Conservation (phyloP, 1,140 invertebrate species). For the Luehdorfia chinensis region DNA sequence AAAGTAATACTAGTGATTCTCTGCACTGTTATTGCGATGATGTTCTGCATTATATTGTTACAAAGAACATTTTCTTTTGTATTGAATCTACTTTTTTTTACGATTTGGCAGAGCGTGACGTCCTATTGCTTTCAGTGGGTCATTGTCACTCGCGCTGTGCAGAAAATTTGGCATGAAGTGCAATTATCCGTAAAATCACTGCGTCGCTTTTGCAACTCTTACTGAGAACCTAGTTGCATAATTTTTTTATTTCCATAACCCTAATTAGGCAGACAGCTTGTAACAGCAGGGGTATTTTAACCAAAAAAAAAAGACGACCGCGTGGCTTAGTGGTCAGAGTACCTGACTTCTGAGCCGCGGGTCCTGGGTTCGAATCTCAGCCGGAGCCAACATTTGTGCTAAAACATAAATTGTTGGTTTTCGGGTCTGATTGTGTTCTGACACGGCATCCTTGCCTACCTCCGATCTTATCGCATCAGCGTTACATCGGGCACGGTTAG, state of each 20-base stretch:
- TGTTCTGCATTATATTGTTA: conserved; percentile 3
- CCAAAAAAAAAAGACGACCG: no score
- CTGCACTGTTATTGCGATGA: not conserved
- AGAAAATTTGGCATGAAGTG: conserved; percentile 52
- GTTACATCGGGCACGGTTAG: no score
- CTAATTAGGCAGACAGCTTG: conserved; percentile 17
- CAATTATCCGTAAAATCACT: conserved; percentile 61
- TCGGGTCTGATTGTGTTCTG: no score
- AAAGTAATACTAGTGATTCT: conserved; percentile 3
- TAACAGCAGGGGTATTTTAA: not conserved
- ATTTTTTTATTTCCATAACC: conserved; percentile 35
- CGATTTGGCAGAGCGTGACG: conserved; percentile 31
- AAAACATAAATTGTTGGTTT: no score
- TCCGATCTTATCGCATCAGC: no score
- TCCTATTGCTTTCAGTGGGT: conserved; percentile 46
- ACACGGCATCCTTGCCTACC: no score
- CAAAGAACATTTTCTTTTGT: conserved; percentile 6
- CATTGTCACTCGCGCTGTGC: conserved; percentile 59
- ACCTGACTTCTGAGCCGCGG: no score
- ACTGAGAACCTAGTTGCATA: conserved; percentile 52
- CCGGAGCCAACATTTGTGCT: no score
- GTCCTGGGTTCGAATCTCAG: no score
- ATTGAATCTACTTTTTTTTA: conserved; percentile 20
- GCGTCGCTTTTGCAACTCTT: conserved; percentile 53
- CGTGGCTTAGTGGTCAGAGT: no score